Evolutionary conservation across 2,797 vertebrate species (phyloP), one percentile per base, ranked within the genome.

Genomic region (Rhabdophis nuchalis): DNA sequence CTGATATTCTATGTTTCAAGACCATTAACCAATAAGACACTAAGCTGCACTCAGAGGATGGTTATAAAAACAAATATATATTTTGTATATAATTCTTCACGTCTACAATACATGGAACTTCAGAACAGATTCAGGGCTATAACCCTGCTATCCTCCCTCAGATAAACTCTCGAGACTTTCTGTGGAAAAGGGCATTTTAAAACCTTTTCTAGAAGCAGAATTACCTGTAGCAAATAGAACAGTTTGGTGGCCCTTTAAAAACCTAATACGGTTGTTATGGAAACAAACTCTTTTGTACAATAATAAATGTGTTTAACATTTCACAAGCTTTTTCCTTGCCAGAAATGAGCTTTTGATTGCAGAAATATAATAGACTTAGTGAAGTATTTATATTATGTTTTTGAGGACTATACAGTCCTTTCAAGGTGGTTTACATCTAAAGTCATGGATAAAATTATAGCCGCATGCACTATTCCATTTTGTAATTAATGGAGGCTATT

Each of bases 41-140:
- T 64, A 82, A 36, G 0, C 52, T 85, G 32, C 92, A 20, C 50
- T 93, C 87, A 87, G 91, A 25, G 72, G 90, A 89, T 68, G 54
- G 36, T 94, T 94, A 88, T 85, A 85, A 93, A 94, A 95, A 10
- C 86, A 89, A 10, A 90, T 94, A 93, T 91, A 18, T 94, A 88
- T 93, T 93, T 94, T 0, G 0, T 92, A 85, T 91, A 87, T 77
- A 91, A 92, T 86, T 6, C 93, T 95, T 93, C 87, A 91, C 58
- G 87, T 93, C 87, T 92, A 64, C 89, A 93, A 92, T 46, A 82
- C 20, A 91, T 88, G 92, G 93, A 92, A 88, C 88, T 87, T 91
- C 88, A 89, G 50, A 85, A 89, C 41, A 91, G 61, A 25, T 11
- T 72, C 85, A 93, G 86, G 61, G 93, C 85, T 56, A 25, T 92